Percentiles rank a stretch among this genome's conserved stretches.
Evolutionary conservation across 2,113 vertebrate species (phyloP).

Genomic region (Danionella cerebrum): DNA sequence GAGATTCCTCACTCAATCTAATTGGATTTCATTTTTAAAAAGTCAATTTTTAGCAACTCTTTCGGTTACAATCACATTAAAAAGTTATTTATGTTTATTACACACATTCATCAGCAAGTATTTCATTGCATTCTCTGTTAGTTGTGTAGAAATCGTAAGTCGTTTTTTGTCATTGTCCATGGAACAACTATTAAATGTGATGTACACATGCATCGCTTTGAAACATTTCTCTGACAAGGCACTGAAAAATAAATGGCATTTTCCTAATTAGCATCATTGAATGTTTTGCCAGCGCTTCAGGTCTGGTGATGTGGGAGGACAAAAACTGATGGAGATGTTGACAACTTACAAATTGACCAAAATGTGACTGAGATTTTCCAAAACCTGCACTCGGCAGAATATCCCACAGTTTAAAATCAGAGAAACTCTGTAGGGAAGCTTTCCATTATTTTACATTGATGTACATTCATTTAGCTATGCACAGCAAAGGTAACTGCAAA

Average conservation of each 20-base stretch:
- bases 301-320: not conserved
- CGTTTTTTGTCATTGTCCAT: not conserved
- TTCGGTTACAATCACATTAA: too few species aligned
- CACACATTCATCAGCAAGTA: too few species aligned
- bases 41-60: too few species aligned
- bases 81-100: too few species aligned
- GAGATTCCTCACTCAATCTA: too few species aligned
- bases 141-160: not conserved
- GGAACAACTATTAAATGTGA: not conserved
- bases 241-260: not conserved
- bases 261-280: not conserved
- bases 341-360: not conserved
- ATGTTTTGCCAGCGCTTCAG: not conserved
- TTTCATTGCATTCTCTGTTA: not conserved
- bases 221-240: not conserved
- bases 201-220: not conserved
- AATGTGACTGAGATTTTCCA: constrained; percentile 1
- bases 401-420: not conserved
- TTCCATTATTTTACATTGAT: too few species aligned
- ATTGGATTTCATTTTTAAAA: too few species aligned
- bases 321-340: not conserved
- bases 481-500: too few species aligned
- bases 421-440: too few species aligned
- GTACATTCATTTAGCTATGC: too few species aligned
- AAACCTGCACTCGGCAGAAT: not conserved